phyloP scores from a whole-genome alignment of 2,113 vertebrate species.

The Coptodon rendalli region DNA sequence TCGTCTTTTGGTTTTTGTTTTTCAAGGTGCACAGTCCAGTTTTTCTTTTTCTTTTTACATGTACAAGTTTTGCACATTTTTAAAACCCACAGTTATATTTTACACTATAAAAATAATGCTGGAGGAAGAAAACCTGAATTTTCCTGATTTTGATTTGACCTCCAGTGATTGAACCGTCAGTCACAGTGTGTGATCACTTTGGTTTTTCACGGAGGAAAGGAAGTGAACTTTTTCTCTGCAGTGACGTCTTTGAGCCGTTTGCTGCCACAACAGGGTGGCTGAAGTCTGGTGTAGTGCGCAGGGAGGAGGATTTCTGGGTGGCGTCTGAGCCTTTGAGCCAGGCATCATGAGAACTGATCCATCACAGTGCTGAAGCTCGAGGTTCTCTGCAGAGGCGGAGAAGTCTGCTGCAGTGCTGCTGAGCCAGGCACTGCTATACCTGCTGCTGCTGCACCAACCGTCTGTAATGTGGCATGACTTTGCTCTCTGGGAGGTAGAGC shows the following conservation, averaged over 20 bases:
- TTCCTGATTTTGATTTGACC: neutral
- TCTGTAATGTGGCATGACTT: conserved; percentile 93
- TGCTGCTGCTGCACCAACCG: conserved; percentile 82
- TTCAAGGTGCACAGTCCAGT: neutral
- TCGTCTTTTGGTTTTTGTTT: rapidly evolving
- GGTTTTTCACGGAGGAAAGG: neutral
- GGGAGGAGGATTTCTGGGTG: neutral
- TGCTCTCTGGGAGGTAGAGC: conserved; percentile 90
- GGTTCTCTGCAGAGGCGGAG: neutral
- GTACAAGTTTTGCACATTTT: neutral
- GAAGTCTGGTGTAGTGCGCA: neutral
- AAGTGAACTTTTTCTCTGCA: rapidly evolving
- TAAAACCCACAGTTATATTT: neutral
- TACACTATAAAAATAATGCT: neutral
- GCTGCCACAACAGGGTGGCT: neutral
- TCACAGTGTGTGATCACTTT: neutral
- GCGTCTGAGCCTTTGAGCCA: neutral
- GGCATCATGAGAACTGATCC: neutral
- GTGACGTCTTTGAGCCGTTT: neutral
- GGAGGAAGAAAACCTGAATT: neutral
- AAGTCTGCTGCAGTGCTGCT: neutral
- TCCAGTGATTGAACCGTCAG: neutral
- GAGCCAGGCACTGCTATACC: neutral
- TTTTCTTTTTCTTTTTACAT: rapidly evolving
- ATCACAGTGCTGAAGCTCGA: neutral